phyloP scores from a whole-genome alignment of 2,797 vertebrate genomes.

The Rhinichthys osculus region DNA sequence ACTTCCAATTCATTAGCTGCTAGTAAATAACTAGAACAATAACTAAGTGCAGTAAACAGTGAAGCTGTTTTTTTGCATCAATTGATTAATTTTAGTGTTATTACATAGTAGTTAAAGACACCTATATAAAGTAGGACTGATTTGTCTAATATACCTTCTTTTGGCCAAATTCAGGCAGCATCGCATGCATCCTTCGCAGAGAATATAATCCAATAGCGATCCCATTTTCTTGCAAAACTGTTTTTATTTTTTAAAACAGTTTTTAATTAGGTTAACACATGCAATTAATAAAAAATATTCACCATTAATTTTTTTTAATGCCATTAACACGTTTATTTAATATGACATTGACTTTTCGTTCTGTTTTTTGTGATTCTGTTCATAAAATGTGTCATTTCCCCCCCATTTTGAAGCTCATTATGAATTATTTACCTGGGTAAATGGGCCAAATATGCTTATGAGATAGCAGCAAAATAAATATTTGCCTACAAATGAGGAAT shows the following conservation, averaged over 20 bases:
- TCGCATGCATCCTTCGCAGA: neutral
- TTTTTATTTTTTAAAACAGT: neutral
- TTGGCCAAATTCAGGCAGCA: neutral
- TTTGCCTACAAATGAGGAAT: conserved; percentile 1
- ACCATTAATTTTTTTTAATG: neutral
- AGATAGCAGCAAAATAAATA: conserved; percentile 3
- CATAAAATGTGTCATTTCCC: conserved; percentile 9
- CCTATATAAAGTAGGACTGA: no score
- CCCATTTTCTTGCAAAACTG: neutral
- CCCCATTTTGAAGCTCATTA: conserved; percentile 48
- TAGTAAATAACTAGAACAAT: neutral
- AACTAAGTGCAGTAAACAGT: neutral
- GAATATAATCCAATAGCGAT: neutral
- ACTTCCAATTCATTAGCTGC: neutral
- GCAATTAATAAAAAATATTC: neutral
- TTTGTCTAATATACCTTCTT: neutral
- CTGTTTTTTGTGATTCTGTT: neutral
- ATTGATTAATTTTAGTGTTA: no score
- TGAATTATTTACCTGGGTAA: conserved; percentile 43
- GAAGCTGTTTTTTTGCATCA: neutral
- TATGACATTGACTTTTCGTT: neutral
- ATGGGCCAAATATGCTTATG: conserved; percentile 15
- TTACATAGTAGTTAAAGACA: no score
- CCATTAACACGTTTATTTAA: neutral
- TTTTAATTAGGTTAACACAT: no score